Base-by-base conservation (phyloP, 2,797 vertebrate species). In the Lophotriccus pileatus region DNA sequence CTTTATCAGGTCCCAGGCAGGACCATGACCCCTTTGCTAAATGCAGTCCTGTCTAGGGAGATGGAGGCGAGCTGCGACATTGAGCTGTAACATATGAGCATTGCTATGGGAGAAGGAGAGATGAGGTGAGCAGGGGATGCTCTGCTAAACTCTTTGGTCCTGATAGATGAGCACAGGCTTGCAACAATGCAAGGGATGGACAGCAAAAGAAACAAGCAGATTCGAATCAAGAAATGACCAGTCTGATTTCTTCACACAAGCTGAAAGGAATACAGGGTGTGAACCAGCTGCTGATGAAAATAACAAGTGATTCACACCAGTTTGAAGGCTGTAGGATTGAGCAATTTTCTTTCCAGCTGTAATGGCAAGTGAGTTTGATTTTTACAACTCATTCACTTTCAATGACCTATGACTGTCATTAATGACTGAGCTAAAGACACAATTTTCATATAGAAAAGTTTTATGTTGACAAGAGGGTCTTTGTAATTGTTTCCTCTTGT, bases 21-120 rank as follows among this genome's bases (percentile, higher is more conserved):
- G 49, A 56, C 37, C n/a, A 10, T 15, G 49, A 46, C 3, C 6
- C 17, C 5, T 89, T 85, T 78, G 21, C 23, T 70, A 74, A 63
- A 14, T 28, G 46, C 41, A 69, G 25, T 19, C 14, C 28, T 69
- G 18, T 17, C 43, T 34, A 21, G 27, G 47, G 52, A 83, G 24
- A 17, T 37, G 41, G n/a, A 81, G 36, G 24, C 0, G 1, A 52
- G 52, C 37, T 19, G 39, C 0, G 0, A 46, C 34, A 25, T 1
- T 23, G 68, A 60, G 21, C 30, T 83, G 36, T 24, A n/a, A 32
- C 39, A n/a, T 3, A 5, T 1, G 59, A 85, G 43, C 55, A 4
- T 12, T 77, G 47, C 21, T 0, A 0, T 1, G 15, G 25, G 15
- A 58, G 1, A 76, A 14, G 8, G 55, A 64, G 67, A 44, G 44